Conservation (phyloP, 2,888 invertebrate genomes). For the Hemithea aestivaria region DNA sequence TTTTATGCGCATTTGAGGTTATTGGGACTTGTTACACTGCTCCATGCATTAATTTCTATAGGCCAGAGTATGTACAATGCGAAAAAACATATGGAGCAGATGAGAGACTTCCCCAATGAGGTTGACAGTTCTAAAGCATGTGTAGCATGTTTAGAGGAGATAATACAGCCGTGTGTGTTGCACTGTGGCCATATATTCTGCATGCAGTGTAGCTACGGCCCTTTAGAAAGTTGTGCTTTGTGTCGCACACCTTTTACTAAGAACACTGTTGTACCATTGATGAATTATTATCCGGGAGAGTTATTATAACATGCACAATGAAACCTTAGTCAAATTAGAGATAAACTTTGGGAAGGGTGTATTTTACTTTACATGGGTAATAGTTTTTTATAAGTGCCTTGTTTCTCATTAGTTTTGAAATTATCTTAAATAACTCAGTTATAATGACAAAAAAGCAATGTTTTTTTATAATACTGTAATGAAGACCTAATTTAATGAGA, state of each 20-base stretch:
- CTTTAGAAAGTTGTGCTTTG: constrained; percentile 62
- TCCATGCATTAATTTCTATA: constrained; percentile 64
- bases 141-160: constrained; percentile 69
- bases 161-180: constrained; percentile 65
- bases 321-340: too few relatives aligned
- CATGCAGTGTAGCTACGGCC: constrained; percentile 64
- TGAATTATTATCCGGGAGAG: constrained; percentile 62
- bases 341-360: too few relatives aligned
- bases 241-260: constrained; percentile 66
- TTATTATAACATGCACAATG: constrained; percentile 5
- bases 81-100: constrained; percentile 62
- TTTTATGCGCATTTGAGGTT: constrained; percentile 66
- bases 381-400: too few relatives aligned
- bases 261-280: constrained; percentile 66
- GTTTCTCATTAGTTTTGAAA: too few relatives aligned
- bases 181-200: constrained; percentile 74
- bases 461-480: too few relatives aligned
- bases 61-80: constrained; percentile 63
- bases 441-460: too few relatives aligned
- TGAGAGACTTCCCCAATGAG: constrained; percentile 61
- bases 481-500: too few relatives aligned
- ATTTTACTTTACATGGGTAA: too few relatives aligned
- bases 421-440: too few relatives aligned
- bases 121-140: constrained; percentile 66
- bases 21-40: constrained; percentile 60